Conservation (phyloP, 2,797 vertebrate species). For the Phoxinus dragarum region DNA sequence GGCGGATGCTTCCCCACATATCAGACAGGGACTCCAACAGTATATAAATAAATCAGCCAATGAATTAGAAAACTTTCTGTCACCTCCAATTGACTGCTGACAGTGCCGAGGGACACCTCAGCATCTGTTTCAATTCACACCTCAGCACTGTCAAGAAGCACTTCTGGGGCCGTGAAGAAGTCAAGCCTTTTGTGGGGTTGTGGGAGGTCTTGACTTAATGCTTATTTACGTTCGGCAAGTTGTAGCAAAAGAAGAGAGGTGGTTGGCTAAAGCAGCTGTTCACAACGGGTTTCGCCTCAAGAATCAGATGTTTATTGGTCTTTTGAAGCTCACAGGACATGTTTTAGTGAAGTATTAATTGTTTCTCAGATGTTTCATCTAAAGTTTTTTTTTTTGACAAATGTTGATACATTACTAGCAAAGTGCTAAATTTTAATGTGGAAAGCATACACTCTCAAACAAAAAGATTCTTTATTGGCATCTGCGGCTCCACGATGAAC, state of each 20-base stretch:
- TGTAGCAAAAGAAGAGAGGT: conserved; percentile 38
- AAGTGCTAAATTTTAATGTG: no score
- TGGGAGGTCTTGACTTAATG: conserved; percentile 60
- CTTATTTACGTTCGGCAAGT: conserved; percentile 61
- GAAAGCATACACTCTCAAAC: no score
- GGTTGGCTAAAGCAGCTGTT: not conserved
- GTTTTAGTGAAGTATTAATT: not conserved
- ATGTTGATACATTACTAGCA: not conserved
- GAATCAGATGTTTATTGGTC: no score
- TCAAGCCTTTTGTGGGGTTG: conserved; percentile 19
- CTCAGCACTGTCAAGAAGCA: conserved; percentile 35
- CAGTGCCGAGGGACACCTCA: conserved; percentile 44
- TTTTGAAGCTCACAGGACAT: no score
- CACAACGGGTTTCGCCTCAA: no score
- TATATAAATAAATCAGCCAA: conserved; percentile 32
- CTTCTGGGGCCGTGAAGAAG: not conserved
- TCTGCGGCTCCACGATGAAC: no score
- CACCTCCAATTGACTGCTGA: conserved; percentile 23
- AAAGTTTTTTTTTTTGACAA: not conserved
- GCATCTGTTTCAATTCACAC: conserved; percentile 54
- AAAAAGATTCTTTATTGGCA: no score
- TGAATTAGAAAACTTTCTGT: conserved; percentile 33
- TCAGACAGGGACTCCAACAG: not conserved
- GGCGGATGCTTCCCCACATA: not conserved
- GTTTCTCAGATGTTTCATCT: not conserved